Conservation (phyloP, 1,140 invertebrate species). For the Cydia amplana region DNA sequence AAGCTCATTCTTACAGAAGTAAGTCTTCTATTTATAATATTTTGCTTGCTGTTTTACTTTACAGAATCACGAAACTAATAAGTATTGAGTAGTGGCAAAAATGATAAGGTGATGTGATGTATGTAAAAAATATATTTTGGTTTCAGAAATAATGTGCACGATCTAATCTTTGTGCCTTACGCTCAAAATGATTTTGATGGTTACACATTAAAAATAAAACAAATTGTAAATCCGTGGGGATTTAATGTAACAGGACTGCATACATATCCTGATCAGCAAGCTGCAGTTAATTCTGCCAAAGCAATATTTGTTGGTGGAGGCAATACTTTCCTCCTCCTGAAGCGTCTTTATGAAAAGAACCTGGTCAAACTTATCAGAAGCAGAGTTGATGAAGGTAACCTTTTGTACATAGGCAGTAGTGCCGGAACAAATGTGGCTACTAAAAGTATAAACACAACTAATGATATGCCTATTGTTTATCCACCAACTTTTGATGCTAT, state of each 20-base stretch:
- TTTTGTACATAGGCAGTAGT: slow-evolving; percentile 89
- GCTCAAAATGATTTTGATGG: slow-evolving; percentile 84
- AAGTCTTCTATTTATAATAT: slow-evolving; percentile 47
- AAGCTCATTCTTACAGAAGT: slow-evolving; percentile 82
- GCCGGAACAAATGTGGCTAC: slow-evolving; percentile 92
- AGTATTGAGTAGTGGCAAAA: background rate
- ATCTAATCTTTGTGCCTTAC: slow-evolving; percentile 89
- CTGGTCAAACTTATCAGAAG: slow-evolving; percentile 83
- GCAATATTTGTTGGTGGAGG: slow-evolving; percentile 90
- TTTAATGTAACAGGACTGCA: slow-evolving; percentile 84
- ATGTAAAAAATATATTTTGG: slow-evolving; percentile 35
- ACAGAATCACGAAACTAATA: background rate
- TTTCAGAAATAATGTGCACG: slow-evolving; percentile 82
- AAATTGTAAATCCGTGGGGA: slow-evolving; percentile 83
- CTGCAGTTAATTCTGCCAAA: slow-evolving; percentile 82
- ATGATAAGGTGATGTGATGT: no score
- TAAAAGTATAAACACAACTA: slow-evolving; percentile 88
- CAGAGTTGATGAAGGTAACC: slow-evolving; percentile 82
- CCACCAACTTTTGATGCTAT: slow-evolving; percentile 88
- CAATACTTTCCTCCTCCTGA: slow-evolving; percentile 87
- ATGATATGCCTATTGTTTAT: slow-evolving; percentile 92
- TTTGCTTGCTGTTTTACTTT: no score
- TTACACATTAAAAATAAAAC: slow-evolving; percentile 83
- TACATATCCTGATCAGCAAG: slow-evolving; percentile 76
- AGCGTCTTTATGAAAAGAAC: slow-evolving; percentile 85